Percentiles rank a stretch among this genome's conserved stretches.
Evolutionary conservation across 92 coral and sea anemone species (phyloP).

Genomic region (Umimayanthus chanpuru): DNA sequence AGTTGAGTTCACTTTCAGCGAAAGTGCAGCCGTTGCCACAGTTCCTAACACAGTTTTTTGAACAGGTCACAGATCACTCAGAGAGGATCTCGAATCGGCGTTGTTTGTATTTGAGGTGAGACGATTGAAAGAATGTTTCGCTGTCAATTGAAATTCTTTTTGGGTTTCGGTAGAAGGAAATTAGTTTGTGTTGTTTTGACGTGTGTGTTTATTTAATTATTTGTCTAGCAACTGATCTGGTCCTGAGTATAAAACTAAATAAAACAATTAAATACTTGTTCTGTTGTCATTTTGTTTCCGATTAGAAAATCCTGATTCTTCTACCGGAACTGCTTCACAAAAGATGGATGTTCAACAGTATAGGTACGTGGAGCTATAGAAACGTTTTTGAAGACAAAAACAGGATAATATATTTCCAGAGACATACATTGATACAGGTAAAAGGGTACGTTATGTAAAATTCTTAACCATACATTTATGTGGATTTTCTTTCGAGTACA

Average conservation of each 20-base stretch:
- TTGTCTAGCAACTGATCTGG: constrained; percentile 36
- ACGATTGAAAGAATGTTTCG: neutral
- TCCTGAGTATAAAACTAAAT: neutral
- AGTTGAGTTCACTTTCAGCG: constrained; percentile 16
- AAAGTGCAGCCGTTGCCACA: neutral
- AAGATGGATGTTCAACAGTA: constrained; percentile 97
- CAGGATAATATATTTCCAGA: too few relatives aligned
- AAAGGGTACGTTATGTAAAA: too few relatives aligned
- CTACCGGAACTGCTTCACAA: constrained; percentile 91
- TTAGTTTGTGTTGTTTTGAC: constrained; percentile 10
- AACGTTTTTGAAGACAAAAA: neutral
- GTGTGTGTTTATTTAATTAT: constrained; percentile 17
- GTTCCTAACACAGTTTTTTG: neutral
- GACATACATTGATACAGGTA: neutral
- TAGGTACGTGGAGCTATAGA: constrained; percentile 63
- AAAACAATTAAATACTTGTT: constrained; percentile 21
- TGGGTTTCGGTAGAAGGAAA: constrained; percentile 1
- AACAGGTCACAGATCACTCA: constrained; percentile 89
- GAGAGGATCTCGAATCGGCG: constrained; percentile 92
- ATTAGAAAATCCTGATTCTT: constrained; percentile 82
- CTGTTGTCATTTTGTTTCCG: constrained; percentile 30
- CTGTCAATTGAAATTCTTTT: neutral
- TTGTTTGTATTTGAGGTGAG: constrained; percentile 88
- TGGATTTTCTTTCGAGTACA: too few relatives aligned
- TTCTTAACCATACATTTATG: too few relatives aligned